Conservation (phyloP, 2,888 invertebrate genomes). For the Zaprionus obscuricornis region DNA sequence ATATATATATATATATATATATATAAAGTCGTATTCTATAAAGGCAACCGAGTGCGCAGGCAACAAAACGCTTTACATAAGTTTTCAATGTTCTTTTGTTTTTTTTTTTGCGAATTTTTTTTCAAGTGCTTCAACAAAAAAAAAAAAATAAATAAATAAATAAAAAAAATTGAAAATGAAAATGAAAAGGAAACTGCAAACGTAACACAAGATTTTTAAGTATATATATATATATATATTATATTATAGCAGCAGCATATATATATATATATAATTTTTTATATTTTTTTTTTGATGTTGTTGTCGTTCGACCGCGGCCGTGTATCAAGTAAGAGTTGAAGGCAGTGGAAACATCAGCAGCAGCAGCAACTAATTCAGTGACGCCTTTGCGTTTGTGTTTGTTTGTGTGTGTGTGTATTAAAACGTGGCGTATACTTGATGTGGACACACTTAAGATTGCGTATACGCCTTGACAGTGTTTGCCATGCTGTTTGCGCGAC, state of each 20-base stretch:
- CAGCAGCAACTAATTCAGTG: no score
- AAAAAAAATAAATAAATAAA: conserved; percentile 1
- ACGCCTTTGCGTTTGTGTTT: conserved; percentile 2
- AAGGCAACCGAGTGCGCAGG: conserved; percentile 56
- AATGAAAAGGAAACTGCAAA: neutral
- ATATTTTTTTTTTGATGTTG: conserved; percentile 20
- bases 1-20: conserved; percentile 7
- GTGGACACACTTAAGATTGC: conserved; percentile 58
- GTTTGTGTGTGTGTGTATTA: conserved; percentile 38
- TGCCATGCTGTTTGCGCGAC: conserved; percentile 3
- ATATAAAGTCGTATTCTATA: neutral
- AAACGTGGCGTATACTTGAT: conserved; percentile 76
- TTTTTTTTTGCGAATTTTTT: conserved; percentile 47
- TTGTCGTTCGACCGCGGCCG: conserved; percentile 40
- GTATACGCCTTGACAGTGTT: conserved; percentile 61
- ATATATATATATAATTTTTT: neutral
- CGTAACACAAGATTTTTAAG: conserved; percentile 18
- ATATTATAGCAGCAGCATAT: neutral
- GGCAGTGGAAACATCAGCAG: conserved; percentile 1
- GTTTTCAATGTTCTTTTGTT: conserved; percentile 51
- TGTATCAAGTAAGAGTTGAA: conserved; percentile 12
- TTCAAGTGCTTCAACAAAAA: conserved; percentile 45
- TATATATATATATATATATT: conserved; percentile 3
- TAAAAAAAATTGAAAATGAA: neutral
- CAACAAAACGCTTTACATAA: conserved; percentile 69